Evolutionary conservation across 2,797 vertebrate genomes (phyloP), one percentile per base, ranked within the genome.

Genomic region (Oreortyx pictus): DNA sequence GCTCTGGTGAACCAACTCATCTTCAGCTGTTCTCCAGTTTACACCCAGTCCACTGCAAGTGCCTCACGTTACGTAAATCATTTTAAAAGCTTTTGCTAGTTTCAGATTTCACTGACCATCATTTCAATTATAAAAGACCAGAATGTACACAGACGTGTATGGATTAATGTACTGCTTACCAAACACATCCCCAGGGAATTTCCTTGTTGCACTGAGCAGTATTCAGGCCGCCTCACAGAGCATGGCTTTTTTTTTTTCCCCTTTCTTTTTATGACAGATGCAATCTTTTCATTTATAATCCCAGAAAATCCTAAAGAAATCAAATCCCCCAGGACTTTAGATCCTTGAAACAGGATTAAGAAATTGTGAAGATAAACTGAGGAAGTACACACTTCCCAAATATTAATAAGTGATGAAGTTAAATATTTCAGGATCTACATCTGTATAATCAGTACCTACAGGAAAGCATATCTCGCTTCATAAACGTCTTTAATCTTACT

Each of bases 231-330:
- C 44, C 22, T 67, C 47, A 50, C 29, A 15, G 15, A 76, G 43
- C 2, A 7, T 4, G 6, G 3, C 11, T 41, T 52, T 39, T 57
- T n/a, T 47, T 31, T 4, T 6, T n/a, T 4, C 4, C 37, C 64
- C 23, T 6, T 27, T 37, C 33, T 4, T 60, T 43, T 60, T 56
- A 61, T 61, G 8, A 70, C 14, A 39, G 46, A 50, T n/a, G 44
- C 0, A 2, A 46, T n/a, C 17, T 47, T 68, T 41, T 43, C 2
- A 31, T 59, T 77, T 64, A 62, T 47, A 74, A 89, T 59, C 19
- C 12, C 44, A 14, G 18, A 22, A 22, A 68, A 29, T 68, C 43
- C 57, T 47, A 7, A 54, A 64, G 52, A 54, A 20, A 65, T 14
- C 22, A 17, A 64, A 70, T 14, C 47, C 25, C 18, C 6, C 11